phyloP scores from a whole-genome alignment of 2,113 vertebrate species.

The Speoplatyrhinus poulsoni region DNA sequence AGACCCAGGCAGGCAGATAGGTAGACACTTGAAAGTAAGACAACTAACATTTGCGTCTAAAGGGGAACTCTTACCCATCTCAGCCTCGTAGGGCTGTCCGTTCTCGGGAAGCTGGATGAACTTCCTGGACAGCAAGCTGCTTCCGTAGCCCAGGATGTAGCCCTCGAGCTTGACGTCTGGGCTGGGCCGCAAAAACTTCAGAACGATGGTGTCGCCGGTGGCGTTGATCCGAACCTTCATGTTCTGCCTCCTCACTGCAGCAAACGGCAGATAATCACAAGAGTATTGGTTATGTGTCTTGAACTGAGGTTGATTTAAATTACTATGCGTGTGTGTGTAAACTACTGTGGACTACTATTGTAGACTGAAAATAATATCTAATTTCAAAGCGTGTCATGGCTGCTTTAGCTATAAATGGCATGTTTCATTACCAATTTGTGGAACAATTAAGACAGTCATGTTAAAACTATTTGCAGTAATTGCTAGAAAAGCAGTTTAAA shows the following conservation, averaged over 20 bases:
- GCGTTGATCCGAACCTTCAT: constrained; percentile 91
- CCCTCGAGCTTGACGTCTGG: constrained; percentile 86
- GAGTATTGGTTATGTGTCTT: too few relatives aligned
- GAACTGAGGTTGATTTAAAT: too few relatives aligned
- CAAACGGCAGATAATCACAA: not conserved
- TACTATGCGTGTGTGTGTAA: too few relatives aligned
- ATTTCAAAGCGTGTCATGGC: not conserved
- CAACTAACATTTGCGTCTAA: not conserved
- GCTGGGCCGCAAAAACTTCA: constrained; percentile 85
- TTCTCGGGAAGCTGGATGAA: constrained; percentile 88
- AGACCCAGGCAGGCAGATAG: not conserved
- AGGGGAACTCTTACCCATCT: constrained; percentile 84
- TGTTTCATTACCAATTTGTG: not conserved
- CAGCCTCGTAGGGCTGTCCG: constrained; percentile 80
- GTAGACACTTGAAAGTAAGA: not conserved
- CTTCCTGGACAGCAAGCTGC: constrained; percentile 86
- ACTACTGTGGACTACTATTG: too few relatives aligned
- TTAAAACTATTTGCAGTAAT: constrained; percentile 1
- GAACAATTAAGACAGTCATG: constrained; percentile 3
- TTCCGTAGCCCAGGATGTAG: constrained; percentile 91
- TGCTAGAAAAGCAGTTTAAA: not conserved
- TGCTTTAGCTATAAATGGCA: not conserved
- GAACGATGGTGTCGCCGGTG: constrained; percentile 86
- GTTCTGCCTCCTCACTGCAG: constrained; percentile 84
- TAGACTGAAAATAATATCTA: too few relatives aligned